Conservation (phyloP, 1,140 invertebrate genomes). For the Solen grandis region DNA sequence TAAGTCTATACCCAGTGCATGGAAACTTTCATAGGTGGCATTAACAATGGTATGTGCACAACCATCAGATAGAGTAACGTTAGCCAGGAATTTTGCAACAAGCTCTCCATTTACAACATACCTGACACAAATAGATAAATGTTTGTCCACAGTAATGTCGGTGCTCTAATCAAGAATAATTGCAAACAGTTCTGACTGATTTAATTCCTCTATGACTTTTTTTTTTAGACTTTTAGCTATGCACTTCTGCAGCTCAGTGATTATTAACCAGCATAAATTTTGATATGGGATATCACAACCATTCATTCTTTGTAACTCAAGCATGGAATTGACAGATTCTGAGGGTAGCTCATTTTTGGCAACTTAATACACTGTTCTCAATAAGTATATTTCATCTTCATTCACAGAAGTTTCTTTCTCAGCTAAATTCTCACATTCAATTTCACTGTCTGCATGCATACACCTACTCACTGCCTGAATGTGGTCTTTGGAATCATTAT, state of each 20-base stretch:
- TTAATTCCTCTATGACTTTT: neutral
- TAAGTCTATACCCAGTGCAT: neutral
- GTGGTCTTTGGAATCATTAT: too few relatives aligned
- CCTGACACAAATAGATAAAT: slow-evolving; percentile 2
- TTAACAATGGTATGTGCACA: slow-evolving; percentile 5
- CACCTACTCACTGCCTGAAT: too few relatives aligned
- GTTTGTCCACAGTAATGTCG: slow-evolving; percentile 27
- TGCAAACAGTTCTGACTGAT: neutral
- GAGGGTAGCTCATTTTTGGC: slow-evolving; percentile 31
- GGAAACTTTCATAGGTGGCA: neutral
- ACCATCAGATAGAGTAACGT: too few relatives aligned
- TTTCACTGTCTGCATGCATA: too few relatives aligned
- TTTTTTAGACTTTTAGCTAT: neutral
- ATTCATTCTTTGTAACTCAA: slow-evolving; percentile 13
- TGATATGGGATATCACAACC: slow-evolving; percentile 4
- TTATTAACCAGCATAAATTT: slow-evolving; percentile 22
- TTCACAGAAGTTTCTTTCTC: too few relatives aligned
- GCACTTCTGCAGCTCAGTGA: slow-evolving; percentile 16
- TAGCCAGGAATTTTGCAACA: too few relatives aligned
- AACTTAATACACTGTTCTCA: too few relatives aligned
- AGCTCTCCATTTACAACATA: slow-evolving; percentile 27
- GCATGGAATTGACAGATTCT: neutral
- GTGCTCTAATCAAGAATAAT: slow-evolving; percentile 22
- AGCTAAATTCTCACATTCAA: too few relatives aligned
- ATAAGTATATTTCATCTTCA: too few relatives aligned